Evolutionary conservation across 2,797 vertebrate genomes (phyloP).

Genomic region (Nasua narica): DNA sequence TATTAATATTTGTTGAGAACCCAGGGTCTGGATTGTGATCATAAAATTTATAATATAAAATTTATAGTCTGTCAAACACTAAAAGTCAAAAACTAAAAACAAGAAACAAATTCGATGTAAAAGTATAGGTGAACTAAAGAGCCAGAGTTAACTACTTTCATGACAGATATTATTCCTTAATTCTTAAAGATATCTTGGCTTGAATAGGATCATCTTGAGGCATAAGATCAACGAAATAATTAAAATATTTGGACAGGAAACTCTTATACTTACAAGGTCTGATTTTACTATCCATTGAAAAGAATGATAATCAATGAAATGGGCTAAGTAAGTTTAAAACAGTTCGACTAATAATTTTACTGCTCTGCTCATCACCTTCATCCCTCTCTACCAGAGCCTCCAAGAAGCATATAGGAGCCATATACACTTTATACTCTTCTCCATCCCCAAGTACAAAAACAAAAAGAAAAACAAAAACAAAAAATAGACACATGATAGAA

Average conservation of each 20-base stretch:
- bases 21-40: constrained; percentile 47
- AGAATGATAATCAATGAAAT: not conserved
- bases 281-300: not conserved
- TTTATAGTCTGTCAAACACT: constrained; percentile 72
- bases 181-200: not conserved
- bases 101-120: constrained; percentile 41
- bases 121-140: constrained; percentile 16
- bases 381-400: not conserved
- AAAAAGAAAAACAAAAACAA: not conserved
- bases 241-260: not conserved
- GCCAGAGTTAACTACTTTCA: not conserved
- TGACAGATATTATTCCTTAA: not conserved
- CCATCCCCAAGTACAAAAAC: not conserved
- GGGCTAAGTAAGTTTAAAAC: not conserved
- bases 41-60: constrained; percentile 73
- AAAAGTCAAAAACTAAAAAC: constrained; percentile 65
- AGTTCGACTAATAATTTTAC: not conserved
- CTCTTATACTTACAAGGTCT: not conserved
- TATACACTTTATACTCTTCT: not conserved
- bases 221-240: constrained; percentile 8
- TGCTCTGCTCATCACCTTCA: not conserved
- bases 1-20: constrained; percentile 74
- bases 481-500: not conserved
- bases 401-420: not conserved
- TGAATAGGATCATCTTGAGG: not conserved